phyloP scores from a whole-genome alignment of 2,888 invertebrate genomes.

The Abrostola triplasia region DNA sequence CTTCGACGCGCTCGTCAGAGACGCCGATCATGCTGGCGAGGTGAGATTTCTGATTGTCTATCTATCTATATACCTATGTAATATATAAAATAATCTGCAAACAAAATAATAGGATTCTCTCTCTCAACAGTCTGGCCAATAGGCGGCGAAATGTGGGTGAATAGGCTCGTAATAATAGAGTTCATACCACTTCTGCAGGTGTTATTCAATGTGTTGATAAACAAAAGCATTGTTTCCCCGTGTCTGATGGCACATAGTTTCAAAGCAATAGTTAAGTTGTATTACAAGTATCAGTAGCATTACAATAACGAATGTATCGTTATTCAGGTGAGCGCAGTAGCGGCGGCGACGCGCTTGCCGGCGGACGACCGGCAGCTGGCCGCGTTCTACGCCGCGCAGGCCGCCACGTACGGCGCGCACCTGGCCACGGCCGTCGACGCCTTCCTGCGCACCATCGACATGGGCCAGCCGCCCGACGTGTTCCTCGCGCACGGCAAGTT shows the following conservation, averaged over 20 bases:
- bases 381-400: conserved; percentile 95
- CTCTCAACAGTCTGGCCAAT: too few relatives aligned
- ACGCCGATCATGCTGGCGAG: conserved; percentile 90
- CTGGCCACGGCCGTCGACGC: conserved; percentile 97
- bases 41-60: conserved; percentile 61
- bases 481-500: conserved; percentile 98
- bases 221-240: too few relatives aligned
- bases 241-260: too few relatives aligned
- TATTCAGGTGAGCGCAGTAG: conserved; percentile 82
- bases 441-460: conserved; percentile 96
- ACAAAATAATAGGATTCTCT: too few relatives aligned
- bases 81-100: too few relatives aligned
- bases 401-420: conserved; percentile 94
- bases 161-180: too few relatives aligned
- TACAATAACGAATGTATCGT: neutral
- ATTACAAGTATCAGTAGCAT: neutral
- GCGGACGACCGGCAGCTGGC: conserved; percentile 95
- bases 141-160: too few relatives aligned
- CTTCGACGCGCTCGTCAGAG: conserved; percentile 92
- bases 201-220: too few relatives aligned
- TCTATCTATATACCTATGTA: too few relatives aligned
- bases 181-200: too few relatives aligned
- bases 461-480: conserved; percentile 97
- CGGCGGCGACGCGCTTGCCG: conserved; percentile 88
- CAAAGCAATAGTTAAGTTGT: neutral